Percentiles rank a stretch among this genome's conserved stretches.
These are phyloP conservation scores for Apantesis nais DNA, from an alignment of 2,888 invertebrate genomes.

Conservation along the genomic window DNA sequence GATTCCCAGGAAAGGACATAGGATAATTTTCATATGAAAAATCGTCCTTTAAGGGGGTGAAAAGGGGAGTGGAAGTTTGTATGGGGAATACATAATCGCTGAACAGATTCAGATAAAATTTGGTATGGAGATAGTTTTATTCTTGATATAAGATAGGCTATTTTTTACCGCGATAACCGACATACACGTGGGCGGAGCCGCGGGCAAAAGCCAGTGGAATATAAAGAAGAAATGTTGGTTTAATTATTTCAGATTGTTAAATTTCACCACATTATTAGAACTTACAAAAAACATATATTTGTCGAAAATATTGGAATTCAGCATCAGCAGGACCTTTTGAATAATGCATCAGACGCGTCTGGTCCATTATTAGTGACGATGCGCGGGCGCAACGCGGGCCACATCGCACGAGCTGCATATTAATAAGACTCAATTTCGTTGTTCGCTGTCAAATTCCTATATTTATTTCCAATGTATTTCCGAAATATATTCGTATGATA, in stretches of 20 bases:
- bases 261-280: slow-evolving; percentile 36
- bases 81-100: too few species aligned
- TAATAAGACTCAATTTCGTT: slow-evolving; percentile 71
- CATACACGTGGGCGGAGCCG: too few species aligned
- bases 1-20: too few species aligned
- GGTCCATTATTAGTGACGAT: slow-evolving; percentile 74
- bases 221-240: too few species aligned
- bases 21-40: too few species aligned
- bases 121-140: too few species aligned
- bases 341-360: slow-evolving; percentile 74
- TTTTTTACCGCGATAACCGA: too few species aligned
- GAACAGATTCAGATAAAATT: too few species aligned
- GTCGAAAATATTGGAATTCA: slow-evolving; percentile 66
- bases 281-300: slow-evolving; percentile 42
- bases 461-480: slow-evolving; percentile 66
- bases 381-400: slow-evolving; percentile 62
- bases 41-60: too few species aligned
- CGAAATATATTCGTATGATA: slow-evolving; percentile 63
- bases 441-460: slow-evolving; percentile 68
- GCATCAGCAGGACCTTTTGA: slow-evolving; percentile 70
- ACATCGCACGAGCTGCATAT: slow-evolving; percentile 81
- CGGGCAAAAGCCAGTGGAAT: too few species aligned
- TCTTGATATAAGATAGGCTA: too few species aligned
- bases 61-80: too few species aligned
- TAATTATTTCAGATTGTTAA: background rate